Base-by-base conservation (phyloP, 1,140 invertebrate species). In the Platorchestia sp. region DNA sequence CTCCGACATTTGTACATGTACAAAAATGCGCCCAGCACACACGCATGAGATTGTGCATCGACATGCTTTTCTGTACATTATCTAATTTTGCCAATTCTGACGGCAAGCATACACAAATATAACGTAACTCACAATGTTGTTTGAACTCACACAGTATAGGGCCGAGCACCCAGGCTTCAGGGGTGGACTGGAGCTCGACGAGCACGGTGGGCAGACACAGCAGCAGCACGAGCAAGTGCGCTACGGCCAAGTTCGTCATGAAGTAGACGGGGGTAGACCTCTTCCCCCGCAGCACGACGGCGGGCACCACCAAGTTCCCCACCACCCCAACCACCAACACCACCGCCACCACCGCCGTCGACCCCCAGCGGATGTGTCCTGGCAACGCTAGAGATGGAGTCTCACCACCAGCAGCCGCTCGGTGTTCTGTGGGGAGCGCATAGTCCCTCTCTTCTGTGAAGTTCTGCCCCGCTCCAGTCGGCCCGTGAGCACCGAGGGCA, bases 251-350 rank as follows among this genome's bases (percentile, higher is more conserved):
- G 97, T 99, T 99, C 97, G 99, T 98, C 95, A 99, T 98, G 97
- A 99, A 99, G 91, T 93, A 93, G 96, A 99, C 98, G 97, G 99
- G 99, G 91, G 99, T 99, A 86, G 99, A 99, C 97, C 99, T 99
- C 97, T 99, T 99, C 42, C 98, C 98, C 97, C 98, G 98, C 96
- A 99, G 98, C 90, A 99, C 99, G 53, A 99, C 99, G 96, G 99
- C 98, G 40, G 99, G 98, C 96, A 99, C 99, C 98, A 99, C 98
- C 89, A 98, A 97, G 97, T 99, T 99, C n/a, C 99, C 99, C 53
- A 99, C 98, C 86, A 99, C 98, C 16, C 99, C 99, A 95, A 99
- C 97, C 95, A 98, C 97, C 97, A 99, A 98, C 95, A 99, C 98
- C 87, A 98, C 97, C 96, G 98, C 98, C 97, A 98, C 99, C 96